Percentiles rank a stretch among this genome's conserved stretches.
phyloP scores from a whole-genome alignment of 2,113 vertebrate genomes.

The Onychostruthus taczanowskii region DNA sequence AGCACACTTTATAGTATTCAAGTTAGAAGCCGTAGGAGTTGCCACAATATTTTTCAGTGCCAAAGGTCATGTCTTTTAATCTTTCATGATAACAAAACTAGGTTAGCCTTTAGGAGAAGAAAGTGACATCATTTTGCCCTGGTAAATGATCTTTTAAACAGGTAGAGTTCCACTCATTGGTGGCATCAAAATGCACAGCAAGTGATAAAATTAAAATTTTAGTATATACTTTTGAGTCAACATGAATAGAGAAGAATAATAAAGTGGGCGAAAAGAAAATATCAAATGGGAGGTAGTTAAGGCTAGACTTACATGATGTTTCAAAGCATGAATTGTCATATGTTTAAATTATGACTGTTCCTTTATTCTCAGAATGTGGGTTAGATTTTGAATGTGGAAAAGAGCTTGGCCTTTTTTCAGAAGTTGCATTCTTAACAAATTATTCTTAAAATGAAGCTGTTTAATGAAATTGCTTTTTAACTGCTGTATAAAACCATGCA shows the following conservation, averaged over 20 bases:
- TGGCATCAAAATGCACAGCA: conserved; percentile 13
- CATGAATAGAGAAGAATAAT: conserved; percentile 21
- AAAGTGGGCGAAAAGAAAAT: conserved; percentile 36
- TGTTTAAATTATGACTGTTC: conserved; percentile 34
- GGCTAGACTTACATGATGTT: conserved; percentile 24
- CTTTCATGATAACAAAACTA: not conserved
- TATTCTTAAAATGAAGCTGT: conserved; percentile 44
- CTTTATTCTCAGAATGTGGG: conserved; percentile 51
- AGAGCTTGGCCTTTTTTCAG: conserved; percentile 40
- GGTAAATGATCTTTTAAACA: not conserved
- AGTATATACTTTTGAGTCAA: conserved; percentile 6
- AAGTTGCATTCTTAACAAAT: conserved; percentile 47
- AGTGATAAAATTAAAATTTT: conserved; percentile 38
- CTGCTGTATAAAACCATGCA: conserved; percentile 10
- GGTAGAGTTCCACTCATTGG: not conserved
- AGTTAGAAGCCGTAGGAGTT: not conserved
- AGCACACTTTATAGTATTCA: not conserved
- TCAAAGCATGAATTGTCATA: conserved; percentile 52
- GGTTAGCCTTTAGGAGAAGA: not conserved
- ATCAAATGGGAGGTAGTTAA: conserved; percentile 50
- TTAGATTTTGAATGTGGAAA: conserved; percentile 57
- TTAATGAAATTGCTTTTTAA: conserved; percentile 46
- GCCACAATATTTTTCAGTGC: not conserved
- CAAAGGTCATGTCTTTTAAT: not conserved
- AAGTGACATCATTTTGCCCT: not conserved